phyloP scores from a whole-genome alignment of 2,113 vertebrate species.

The Calidris pugnax region DNA sequence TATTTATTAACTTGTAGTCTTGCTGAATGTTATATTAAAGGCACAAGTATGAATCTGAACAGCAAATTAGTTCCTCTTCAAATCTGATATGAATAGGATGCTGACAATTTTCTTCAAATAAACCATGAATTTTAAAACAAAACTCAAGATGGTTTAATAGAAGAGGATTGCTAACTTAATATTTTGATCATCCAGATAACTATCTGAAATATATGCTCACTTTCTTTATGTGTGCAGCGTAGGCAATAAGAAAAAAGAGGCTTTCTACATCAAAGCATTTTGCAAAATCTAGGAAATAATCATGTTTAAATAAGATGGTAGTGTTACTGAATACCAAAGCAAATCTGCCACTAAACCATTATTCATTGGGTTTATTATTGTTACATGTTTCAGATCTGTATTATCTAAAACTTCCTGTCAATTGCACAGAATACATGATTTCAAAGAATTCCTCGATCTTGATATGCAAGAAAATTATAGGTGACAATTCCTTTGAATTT shows the following conservation, averaged over 20 bases:
- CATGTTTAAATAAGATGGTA: not conserved
- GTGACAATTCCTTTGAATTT: not conserved
- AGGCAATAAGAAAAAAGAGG: not conserved
- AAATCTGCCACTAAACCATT: not conserved
- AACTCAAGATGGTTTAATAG: not conserved
- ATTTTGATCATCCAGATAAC: not conserved
- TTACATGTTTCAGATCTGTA: not conserved
- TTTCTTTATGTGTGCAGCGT: not conserved
- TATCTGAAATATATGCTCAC: not conserved
- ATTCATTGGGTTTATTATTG: slow-evolving; percentile 2
- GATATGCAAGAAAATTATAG: slow-evolving; percentile 1
- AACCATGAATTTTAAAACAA: slow-evolving; percentile 26
- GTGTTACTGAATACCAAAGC: not conserved
- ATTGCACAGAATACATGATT: not conserved
- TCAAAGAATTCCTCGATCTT: not conserved
- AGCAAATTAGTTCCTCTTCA: not conserved
- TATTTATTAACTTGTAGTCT: not conserved
- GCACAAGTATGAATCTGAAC: not conserved
- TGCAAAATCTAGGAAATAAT: not conserved
- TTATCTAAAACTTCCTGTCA: slow-evolving; percentile 4
- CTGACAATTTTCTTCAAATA: slow-evolving; percentile 4
- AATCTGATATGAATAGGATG: not conserved
- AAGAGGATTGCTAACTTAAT: not conserved
- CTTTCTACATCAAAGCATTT: slow-evolving; percentile 7
- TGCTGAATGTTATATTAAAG: not conserved